Evolutionary conservation across 2,797 vertebrate species (phyloP).

Genomic region (Myotis planiceps): DNA sequence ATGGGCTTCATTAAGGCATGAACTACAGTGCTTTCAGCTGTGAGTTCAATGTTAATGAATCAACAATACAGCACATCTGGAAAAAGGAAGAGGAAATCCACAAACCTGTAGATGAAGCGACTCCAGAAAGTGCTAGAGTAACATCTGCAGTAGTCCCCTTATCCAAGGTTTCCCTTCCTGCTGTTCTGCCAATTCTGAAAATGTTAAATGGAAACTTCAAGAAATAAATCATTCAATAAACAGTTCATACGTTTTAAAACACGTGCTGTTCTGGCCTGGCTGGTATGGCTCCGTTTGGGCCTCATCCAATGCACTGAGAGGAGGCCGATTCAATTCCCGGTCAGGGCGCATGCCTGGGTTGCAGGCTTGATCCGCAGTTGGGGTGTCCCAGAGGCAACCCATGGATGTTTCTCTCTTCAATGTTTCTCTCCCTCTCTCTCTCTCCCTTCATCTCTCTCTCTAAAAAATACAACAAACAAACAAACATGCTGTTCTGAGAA

Average conservation of each 20-base stretch:
- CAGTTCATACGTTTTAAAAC: not conserved
- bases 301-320: no score
- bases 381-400: not conserved
- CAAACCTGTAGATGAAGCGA: no score
- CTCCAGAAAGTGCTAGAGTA: not conserved
- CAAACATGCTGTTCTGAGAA: not conserved
- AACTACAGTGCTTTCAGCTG: not conserved
- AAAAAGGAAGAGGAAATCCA: not conserved
- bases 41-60: not conserved
- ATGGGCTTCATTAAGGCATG: not conserved
- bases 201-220: not conserved
- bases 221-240: not conserved
- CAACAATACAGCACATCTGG: no score
- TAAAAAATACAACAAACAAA: not conserved
- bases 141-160: not conserved
- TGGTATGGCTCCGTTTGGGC: not conserved
- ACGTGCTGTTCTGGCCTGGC: not conserved
- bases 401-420: not conserved
- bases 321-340: not conserved
- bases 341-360: not conserved
- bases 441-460: not conserved
- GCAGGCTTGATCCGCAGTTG: not conserved
- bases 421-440: not conserved
- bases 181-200: not conserved
- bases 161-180: not conserved